Base-by-base conservation (phyloP, 2,113 vertebrate genomes). In the Forbesichthys agassizii region DNA sequence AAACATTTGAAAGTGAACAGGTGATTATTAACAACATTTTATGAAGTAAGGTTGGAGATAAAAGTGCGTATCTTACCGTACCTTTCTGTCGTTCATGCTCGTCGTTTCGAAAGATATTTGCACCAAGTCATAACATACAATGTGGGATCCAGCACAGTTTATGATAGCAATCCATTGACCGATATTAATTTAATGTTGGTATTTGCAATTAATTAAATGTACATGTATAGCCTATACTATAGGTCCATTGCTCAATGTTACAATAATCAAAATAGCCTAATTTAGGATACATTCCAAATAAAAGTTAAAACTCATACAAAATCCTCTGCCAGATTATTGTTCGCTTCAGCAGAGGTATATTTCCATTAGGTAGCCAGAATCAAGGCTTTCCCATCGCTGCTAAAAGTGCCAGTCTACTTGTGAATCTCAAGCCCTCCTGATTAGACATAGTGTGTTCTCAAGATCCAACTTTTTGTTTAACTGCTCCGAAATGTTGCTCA, bases 401-500 rank as follows among this genome's bases (percentile, higher is more conserved):
- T 52, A 14, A 9, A 52, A 52, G 49, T 52, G 49, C 49, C 27
- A 27, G 27, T 27, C 27, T 12, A 52, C 49, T 52, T 52, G 49
- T 52, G 14, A 52, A 14, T 52, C 49, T 11, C 11, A 52, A 14
- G 49, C 5, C 10, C 13, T 52, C 11, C 49, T 14, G 10, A 52
- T 3, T 6, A 42, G 36, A 42, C 5, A 42, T 42, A 42, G 36
- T 5, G 7, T 5, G 3, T 55, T 18, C 53, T 16, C 12, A n/a
- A 55, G 7, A 55, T 5, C 53, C 3, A 6, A 5, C 13, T 18
- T 33, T 58, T 33, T 11, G 7, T 18, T 16, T 54, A 47, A 27
- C 14, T 27, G 33, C 51, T 57, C 18, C 14, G 83, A 74, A 67
- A 95, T 94, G 94, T 84, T 90, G 88, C 79, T 81, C 80, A 67